These are phyloP conservation scores for Drosophila ercepeae DNA, from an alignment of 1,140 invertebrate species.

Conservation along the genomic window DNA sequence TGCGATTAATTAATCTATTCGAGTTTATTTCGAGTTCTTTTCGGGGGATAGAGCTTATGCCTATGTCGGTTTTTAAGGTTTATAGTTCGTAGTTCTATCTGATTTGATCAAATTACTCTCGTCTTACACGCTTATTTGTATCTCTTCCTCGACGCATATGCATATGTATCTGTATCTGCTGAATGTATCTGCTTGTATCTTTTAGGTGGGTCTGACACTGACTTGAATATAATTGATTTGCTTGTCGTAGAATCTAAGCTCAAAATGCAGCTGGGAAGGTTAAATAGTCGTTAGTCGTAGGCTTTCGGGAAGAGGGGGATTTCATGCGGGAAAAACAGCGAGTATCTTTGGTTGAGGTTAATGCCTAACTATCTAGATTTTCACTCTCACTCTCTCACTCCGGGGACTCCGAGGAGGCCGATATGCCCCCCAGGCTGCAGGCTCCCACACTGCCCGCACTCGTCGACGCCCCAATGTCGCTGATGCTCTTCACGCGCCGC, in stretches of 20 bases:
- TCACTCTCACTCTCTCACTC: constrained; percentile 63
- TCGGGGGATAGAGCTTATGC: constrained; percentile 31
- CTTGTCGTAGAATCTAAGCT: constrained; percentile 31
- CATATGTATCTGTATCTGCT: constrained; percentile 57
- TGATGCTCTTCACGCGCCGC: constrained; percentile 88
- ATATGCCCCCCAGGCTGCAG: constrained; percentile 83
- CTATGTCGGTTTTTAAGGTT: constrained; percentile 26
- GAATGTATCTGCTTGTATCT: constrained; percentile 53
- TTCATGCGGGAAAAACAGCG: constrained; percentile 16
- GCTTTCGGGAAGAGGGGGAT: background rate
- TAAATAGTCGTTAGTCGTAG: background rate
- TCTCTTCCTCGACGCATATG: constrained; percentile 36
- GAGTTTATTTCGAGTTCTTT: constrained; percentile 20
- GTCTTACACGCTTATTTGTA: constrained; percentile 50
- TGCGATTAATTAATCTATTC: constrained; percentile 63
- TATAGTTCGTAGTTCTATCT: constrained; percentile 56
- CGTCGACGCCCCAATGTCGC: constrained; percentile 87
- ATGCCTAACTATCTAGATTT: constrained; percentile 35
- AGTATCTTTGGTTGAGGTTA: constrained; percentile 60
- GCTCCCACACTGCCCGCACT: constrained; percentile 65
- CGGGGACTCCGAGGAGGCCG: constrained; percentile 71
- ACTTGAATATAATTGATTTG: constrained; percentile 40
- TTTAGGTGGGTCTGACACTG: constrained; percentile 52
- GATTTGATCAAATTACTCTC: constrained; percentile 67
- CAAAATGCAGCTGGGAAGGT: constrained; percentile 37